Evolutionary conservation across 2,797 vertebrate genomes (phyloP), one percentile per base, ranked within the genome.

Genomic region (Brachyrhaphis roseni): DNA sequence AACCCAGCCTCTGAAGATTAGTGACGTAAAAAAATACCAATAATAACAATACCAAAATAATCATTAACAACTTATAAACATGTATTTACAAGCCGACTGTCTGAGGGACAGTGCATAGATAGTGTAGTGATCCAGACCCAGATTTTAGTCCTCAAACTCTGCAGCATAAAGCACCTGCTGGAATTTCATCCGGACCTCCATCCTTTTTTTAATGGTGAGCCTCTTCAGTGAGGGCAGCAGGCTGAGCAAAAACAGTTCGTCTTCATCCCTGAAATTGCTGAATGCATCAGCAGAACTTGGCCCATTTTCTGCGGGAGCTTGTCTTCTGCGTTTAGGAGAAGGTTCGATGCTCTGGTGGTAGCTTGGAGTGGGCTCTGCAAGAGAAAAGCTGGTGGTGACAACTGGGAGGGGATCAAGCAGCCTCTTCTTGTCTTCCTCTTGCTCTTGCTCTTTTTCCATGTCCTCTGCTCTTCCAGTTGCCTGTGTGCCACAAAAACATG

Each of bases 111-210:
- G 43, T 74, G 53, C 20, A 28, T 15, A 43, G 15, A 1, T 49
- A 11, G 34, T 10, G 43, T 34, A 36, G 23, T 5, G 10, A 79
- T 55, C 28, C 4, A 41, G 39, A 45, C 23, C 12, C 68, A 71
- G 18, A 51, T 7, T 81, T 88, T n/a, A 91, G 77, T 89, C 88
- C 53, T 93, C 90, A 84, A 93, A 93, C 83, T 93, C 93, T 72
- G 93, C 91, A 76, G 86, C 80, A 82, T 93, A 93, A 79, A 93
- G 89, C 66, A 93, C 90, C 82, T 93, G 90, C 83, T 93, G 92
- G 78, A 93, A 93, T 62, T 90, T 93, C 90, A 94, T 90, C 49
- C 92, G 86, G 75, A 94, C 92, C 78, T 92, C 93, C 88, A 92
- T 91, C 13, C 90, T 83, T 74, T 89, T 92, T 82, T 92, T 93